These are phyloP conservation scores for Folsomia candida DNA, from an alignment of 2,888 invertebrate species.

Conservation along the genomic window DNA sequence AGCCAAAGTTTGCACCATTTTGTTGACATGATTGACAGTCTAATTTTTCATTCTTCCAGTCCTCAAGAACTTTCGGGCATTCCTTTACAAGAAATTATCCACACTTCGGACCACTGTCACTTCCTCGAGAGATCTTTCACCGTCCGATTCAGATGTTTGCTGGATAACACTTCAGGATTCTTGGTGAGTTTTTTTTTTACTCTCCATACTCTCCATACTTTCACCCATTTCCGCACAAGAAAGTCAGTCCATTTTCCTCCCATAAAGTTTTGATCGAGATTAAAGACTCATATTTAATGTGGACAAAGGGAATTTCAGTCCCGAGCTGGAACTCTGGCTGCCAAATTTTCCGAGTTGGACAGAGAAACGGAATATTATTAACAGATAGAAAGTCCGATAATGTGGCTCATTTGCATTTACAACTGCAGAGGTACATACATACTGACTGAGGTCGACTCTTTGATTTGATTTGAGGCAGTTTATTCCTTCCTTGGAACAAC, in stretches of 20 bases:
- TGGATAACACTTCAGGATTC: conserved; percentile 99
- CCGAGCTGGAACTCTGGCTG: not conserved
- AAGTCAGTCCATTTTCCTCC: no score
- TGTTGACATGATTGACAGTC: no score
- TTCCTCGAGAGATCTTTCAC: conserved; percentile 95
- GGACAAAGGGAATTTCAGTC: no score
- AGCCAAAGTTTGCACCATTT: no score
- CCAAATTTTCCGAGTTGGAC: not conserved
- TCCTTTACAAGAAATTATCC: conserved; percentile 81
- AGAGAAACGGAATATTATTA: not conserved
- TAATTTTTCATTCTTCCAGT: no score
- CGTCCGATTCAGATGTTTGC: conserved; percentile 94
- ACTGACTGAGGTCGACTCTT: no score
- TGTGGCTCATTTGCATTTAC: conserved; percentile 14
- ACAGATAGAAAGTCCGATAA: conserved; percentile 9
- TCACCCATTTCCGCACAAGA: no score
- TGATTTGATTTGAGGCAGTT: conserved; percentile 11
- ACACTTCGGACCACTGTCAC: conserved; percentile 77
- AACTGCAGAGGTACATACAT: conserved; percentile 7
- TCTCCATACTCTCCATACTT: not conserved
- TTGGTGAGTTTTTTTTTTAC: conserved; percentile 66
- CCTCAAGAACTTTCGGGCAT: conserved; percentile 71
- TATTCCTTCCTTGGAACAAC: no score
- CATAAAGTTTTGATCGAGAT: no score
- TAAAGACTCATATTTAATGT: no score